Evolutionary conservation across 2,113 vertebrate genomes (phyloP).

Genomic region (Nycticorax nycticorax): DNA sequence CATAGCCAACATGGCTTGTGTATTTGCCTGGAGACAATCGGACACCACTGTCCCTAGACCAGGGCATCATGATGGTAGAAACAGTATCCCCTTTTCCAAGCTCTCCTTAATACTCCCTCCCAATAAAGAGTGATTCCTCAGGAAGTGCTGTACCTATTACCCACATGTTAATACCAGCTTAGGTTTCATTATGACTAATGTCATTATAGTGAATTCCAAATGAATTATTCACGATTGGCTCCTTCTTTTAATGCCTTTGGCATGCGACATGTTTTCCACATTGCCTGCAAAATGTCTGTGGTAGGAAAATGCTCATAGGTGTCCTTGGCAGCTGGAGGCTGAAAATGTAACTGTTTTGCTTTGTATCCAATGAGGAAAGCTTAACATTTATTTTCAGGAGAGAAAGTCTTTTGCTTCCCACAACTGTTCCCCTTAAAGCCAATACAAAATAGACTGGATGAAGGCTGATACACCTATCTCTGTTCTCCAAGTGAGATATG

Average conservation of each 20-base stretch:
- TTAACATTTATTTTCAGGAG: background rate
- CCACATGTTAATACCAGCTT: conserved; percentile 43
- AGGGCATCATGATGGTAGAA: background rate
- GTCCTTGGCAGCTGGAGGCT: conserved; percentile 23
- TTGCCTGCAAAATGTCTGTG: conserved; percentile 44
- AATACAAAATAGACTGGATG: background rate
- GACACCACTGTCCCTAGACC: background rate
- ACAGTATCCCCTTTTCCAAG: background rate
- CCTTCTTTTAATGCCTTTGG: conserved; percentile 52
- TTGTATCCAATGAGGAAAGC: background rate
- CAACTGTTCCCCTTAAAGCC: background rate
- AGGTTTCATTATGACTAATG: conserved; percentile 57
- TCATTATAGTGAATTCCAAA: conserved; percentile 51
- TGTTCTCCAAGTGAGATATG: background rate
- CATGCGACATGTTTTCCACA: conserved; percentile 58
- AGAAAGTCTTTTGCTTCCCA: background rate
- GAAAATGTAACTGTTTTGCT: conserved; percentile 6
- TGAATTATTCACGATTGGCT: conserved; percentile 61
- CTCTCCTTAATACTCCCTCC: background rate
- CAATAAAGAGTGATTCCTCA: conserved; percentile 5
- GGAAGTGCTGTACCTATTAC: conserved; percentile 30
- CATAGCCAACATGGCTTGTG: background rate
- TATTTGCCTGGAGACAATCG: background rate
- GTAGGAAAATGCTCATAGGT: conserved; percentile 62
- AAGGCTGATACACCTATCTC: background rate